Evolutionary conservation across 2,888 invertebrate genomes (phyloP), one percentile per base, ranked within the genome.

Genomic region (Emmelina monodactyla): DNA sequence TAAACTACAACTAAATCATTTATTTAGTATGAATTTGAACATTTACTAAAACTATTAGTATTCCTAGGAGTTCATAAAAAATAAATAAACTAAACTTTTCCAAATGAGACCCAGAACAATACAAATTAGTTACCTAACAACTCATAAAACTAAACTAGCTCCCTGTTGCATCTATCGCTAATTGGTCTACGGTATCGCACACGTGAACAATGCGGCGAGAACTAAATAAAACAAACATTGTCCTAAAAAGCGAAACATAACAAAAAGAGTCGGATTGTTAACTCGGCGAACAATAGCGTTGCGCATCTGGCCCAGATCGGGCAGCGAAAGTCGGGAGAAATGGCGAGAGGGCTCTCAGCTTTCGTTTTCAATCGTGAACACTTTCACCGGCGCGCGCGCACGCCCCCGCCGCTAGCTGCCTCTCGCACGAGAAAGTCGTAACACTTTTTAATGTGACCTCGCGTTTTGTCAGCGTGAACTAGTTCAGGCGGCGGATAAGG

Each of bases 311-410:
- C 76, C 73, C 60, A 75, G 71, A 70, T 76, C 49, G 55, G 54
- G 60, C 66, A 75, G 78, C 78, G 79, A 79, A 78, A 78, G 79
- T 78, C 70, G 50, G 71, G 78, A 75, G 78, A 78, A 79, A 78
- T 73, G 78, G 76, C 76, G 73, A 76, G 73, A 73, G n/a, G n/a
- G n/a, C 73, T 72, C 71, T 68, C 73, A 60, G 75, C 78, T 78
- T 78, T 78, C 79, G 73, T 73, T 79, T 79, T 79, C 79, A 73
- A 72, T 60, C 66, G 62, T 64, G 61, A 72, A 73, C 76, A 75
- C 78, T 79, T 78, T 78, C 78, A 66, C 76, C 73, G 51, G 65
- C 58, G 65, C 66, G 46, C 65, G 55, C 56, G 51, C 51, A 40
- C 55, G 61, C 63, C 62, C 53, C 55, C 51, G 62, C 58, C 67